Evolutionary conservation across 92 coral and sea anemone species (phyloP).

Genomic region (Pocillopora meandrina): DNA sequence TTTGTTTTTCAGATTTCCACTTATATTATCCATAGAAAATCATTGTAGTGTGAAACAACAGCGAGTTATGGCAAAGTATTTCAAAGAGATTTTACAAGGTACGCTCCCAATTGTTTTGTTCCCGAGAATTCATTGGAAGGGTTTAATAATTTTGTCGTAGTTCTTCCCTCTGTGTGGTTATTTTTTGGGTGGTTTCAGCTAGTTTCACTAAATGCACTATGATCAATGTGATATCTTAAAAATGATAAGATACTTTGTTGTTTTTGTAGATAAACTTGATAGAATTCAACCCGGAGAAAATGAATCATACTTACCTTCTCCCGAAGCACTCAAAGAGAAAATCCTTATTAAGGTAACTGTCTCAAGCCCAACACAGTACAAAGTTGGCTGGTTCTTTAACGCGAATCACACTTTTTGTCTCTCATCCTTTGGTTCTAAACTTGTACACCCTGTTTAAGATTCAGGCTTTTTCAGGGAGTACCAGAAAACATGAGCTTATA

Average conservation of each 20-base stretch:
- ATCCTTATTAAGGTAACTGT: constrained; percentile 82
- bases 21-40: constrained; percentile 91
- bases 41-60: constrained; percentile 97
- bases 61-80: constrained; percentile 88
- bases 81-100: constrained; percentile 90
- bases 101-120: background rate
- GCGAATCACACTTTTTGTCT: background rate
- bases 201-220: background rate
- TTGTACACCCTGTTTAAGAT: background rate
- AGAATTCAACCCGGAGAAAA: constrained; percentile 84
- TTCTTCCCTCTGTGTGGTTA: too few species aligned
- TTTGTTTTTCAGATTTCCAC: constrained; percentile 71
- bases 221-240: too few species aligned
- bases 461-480: background rate
- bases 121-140: too few species aligned
- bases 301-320: constrained; percentile 82
- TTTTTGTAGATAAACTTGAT: constrained; percentile 73
- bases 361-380: background rate
- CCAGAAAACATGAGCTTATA: too few species aligned
- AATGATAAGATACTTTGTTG: background rate
- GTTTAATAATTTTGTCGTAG: too few species aligned
- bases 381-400: background rate
- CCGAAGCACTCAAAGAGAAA: constrained; percentile 81
- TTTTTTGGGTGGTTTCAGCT: background rate
- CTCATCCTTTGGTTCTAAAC: background rate